phyloP scores from a whole-genome alignment of 2,888 invertebrate species.

The Achlya flavicornis region DNA sequence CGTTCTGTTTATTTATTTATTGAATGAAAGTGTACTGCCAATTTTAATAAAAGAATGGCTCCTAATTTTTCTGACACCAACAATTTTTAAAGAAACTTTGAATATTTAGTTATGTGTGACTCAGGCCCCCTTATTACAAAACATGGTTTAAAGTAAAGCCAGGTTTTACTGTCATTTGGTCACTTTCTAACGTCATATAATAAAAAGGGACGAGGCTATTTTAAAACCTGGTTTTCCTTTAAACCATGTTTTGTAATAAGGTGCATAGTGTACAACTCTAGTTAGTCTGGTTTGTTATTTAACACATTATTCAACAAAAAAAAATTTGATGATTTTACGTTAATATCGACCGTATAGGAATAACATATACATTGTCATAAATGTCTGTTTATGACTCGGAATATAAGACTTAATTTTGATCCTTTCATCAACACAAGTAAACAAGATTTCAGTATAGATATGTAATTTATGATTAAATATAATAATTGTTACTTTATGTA shows the following conservation, averaged over 20 bases:
- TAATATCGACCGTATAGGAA: too few species aligned
- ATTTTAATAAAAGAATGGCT: neutral
- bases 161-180: too few species aligned
- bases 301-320: too few species aligned
- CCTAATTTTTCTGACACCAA: conserved; percentile 1
- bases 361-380: too few species aligned
- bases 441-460: conserved; percentile 36
- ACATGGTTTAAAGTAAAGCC: too few species aligned
- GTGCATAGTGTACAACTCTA: neutral
- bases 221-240: too few species aligned
- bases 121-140: too few species aligned
- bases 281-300: neutral
- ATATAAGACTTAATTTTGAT: neutral
- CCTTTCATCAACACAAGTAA: conserved; percentile 17
- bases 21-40: neutral
- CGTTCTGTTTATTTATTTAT: neutral
- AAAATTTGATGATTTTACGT: too few species aligned
- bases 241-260: too few species aligned
- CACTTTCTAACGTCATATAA: too few species aligned
- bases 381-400: neutral
- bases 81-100: neutral
- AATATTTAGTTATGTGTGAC: neutral
- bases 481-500: conserved; percentile 51
- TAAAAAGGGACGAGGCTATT: too few species aligned
- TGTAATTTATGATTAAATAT: conserved; percentile 26